Base-by-base conservation (phyloP, 2,888 invertebrate genomes). In the Nomada flava region DNA sequence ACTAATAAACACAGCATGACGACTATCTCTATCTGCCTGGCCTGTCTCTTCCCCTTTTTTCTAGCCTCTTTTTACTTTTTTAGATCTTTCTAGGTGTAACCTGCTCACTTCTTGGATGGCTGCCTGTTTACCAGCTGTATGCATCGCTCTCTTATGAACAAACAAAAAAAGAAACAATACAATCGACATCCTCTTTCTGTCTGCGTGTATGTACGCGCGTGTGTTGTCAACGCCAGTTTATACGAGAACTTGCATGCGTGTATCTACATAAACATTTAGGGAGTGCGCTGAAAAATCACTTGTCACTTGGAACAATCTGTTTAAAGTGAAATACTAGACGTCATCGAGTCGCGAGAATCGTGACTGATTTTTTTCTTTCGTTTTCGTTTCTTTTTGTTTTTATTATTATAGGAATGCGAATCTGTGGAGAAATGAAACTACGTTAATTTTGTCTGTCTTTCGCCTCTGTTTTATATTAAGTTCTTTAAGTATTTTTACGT, bases 21-120 rank as follows among this genome's bases (percentile, higher is more conserved):
- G 65, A 82, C 63, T 23, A 65, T 65, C 79, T 85, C 77, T 85
- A 83, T 82, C 86, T 85, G 82, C 87, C 88, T 87, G 77, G 79
- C 75, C 79, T 83, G 53, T 76, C 75, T 83, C 55, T 64, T 69
- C 72, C 71, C 55, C 81, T 79, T 57, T 84, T 57, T 84, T 83
- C 76, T 90, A 79, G 85, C 74, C 79, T 60, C 65, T 87, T 83
- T 83, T 36, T 36, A 36, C 36, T 9, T 36, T 36, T 36, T 74
- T 83, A 87, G 80, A 84, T 87, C 87, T 83, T 87, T 90, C 76
- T 90, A 91, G 89, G 90, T 90, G 84, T 89, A 86, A 87, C 86
- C 83, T 90, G 86, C 79, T 88, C 87, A 75, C 77, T 85, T 81
- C 86, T 76, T 86, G 86, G 87, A 87, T 87, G 83, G 75, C 83